Conservation (phyloP, 2,888 invertebrate genomes). For the Amorpha juglandis region DNA sequence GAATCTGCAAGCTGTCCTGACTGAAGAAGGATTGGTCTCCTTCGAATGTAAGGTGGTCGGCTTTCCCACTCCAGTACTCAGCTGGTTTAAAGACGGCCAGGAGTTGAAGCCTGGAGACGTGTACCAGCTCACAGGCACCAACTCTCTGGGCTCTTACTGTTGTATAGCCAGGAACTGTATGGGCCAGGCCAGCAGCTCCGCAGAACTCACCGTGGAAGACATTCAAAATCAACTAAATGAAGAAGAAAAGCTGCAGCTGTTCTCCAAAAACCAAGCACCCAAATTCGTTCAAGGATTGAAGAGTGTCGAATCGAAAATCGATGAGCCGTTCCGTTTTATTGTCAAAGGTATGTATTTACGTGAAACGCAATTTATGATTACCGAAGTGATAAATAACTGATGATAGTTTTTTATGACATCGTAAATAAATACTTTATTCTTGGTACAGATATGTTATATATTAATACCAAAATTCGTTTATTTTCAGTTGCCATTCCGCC, state of each 20-base stretch:
- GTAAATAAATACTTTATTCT: too few species aligned
- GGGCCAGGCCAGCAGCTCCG: slow-evolving; percentile 94
- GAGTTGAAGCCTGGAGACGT: slow-evolving; percentile 96
- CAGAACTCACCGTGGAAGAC: slow-evolving; percentile 94
- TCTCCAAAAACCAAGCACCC: slow-evolving; percentile 91
- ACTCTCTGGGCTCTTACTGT: slow-evolving; percentile 93
- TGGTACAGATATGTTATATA: too few species aligned
- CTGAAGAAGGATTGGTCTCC: slow-evolving; percentile 95
- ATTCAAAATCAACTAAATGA: slow-evolving; percentile 95
- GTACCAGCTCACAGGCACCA: slow-evolving; percentile 95
- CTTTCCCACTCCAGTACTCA: slow-evolving; percentile 93
- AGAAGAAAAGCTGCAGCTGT: slow-evolving; percentile 90
- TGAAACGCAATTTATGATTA: background rate
- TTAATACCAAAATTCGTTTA: background rate
- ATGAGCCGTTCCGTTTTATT: slow-evolving; percentile 91
- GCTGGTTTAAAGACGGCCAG: slow-evolving; percentile 97
- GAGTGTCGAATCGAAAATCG: slow-evolving; percentile 92
- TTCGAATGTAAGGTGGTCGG: slow-evolving; percentile 97
- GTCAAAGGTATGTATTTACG: slow-evolving; percentile 86
- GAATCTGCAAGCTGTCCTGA: slow-evolving; percentile 93
- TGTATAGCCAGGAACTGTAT: slow-evolving; percentile 95
- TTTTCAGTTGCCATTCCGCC: slow-evolving; percentile 90
- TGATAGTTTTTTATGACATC: too few species aligned
- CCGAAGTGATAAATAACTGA: too few species aligned
- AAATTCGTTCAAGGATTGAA: slow-evolving; percentile 92